Evolutionary conservation across 2,888 invertebrate species (phyloP), one percentile per base, ranked within the genome.

Genomic region (Microctonus brassicae): DNA sequence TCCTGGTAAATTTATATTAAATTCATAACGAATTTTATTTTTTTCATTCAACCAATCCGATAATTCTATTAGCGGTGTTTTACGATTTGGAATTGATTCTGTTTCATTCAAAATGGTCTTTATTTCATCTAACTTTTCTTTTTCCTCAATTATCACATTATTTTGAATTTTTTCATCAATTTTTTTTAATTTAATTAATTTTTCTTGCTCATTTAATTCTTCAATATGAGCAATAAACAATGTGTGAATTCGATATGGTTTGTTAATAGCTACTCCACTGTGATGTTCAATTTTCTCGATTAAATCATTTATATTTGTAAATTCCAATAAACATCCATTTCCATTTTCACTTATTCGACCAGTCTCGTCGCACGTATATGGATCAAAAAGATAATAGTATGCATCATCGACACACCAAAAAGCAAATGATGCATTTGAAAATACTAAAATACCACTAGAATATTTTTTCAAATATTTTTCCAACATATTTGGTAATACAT

Each of bases 381-480:
- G 79, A 74, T 87, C 85, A 62, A 87, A 87, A 0, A 86, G 65
- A 22, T 85, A 86, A 29, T 76, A 86, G 1, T 70, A 29, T 29
- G 3, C 72, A 5, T 83, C 73, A 0, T 77, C 26, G 0, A 36
- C 72, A n/a, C 2, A n/a, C 87, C 87, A 87, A 64, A 86, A 83
- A 0, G 84, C 86, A 62, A 81, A 86, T 0, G 86, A 77, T 4
- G 76, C 77, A 55, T 83, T 84, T 0, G 29, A 20, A 13, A 86
- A 82, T 1, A 82, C 80, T 22, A 87, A 34, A 60, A 87, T 83
- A 2, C 86, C 87, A 1, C 82, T 84, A 39, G 80, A 73, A 58
- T 85, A 58, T 0, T 76, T 79, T 0, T 66, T 33, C 2, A 85
- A 47, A 53, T 83, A 86, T 4, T 34, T 61, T 2, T 75, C 57